Conservation (phyloP, 1,140 invertebrate genomes). For the Acromyrmex charruanus region DNA sequence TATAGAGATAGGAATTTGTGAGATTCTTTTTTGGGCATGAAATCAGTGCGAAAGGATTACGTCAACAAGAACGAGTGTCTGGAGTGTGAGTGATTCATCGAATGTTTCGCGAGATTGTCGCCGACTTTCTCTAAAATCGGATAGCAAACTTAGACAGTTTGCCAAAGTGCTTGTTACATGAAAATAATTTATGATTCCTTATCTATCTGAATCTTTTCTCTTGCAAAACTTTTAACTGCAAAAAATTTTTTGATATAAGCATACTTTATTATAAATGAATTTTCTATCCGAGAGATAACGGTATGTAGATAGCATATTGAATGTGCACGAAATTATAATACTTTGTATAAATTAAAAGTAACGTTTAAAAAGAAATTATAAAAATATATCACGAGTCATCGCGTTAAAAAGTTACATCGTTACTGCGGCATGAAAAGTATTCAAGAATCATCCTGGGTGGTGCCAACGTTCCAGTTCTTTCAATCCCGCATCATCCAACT, state of each 20-base stretch:
- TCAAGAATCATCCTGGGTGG: conserved; percentile 44
- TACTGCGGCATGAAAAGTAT: conserved; percentile 8
- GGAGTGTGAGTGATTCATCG: conserved; percentile 48
- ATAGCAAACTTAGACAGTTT: conserved; percentile 8
- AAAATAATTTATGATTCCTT: conserved; percentile 16
- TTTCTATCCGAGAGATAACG: background rate
- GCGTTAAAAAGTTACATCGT: conserved; percentile 28
- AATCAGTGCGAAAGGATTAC: conserved; percentile 5
- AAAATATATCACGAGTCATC: conserved; percentile 19
- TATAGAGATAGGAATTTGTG: background rate
- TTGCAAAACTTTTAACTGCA: background rate
- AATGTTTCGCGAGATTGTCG: conserved; percentile 35
- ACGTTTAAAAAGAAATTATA: background rate
- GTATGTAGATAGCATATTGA: background rate
- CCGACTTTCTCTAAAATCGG: conserved; percentile 51
- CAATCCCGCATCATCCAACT: conserved; percentile 6
- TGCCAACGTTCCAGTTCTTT: conserved; percentile 22
- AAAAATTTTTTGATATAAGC: background rate
- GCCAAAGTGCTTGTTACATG: background rate
- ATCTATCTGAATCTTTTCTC: background rate
- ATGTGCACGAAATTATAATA: background rate
- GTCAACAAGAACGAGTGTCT: conserved; percentile 15
- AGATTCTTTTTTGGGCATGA: conserved; percentile 13
- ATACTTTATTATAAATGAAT: background rate
- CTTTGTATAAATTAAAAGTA: background rate